Conservation (phyloP, 2,888 invertebrate genomes). For the Timandra comae region DNA sequence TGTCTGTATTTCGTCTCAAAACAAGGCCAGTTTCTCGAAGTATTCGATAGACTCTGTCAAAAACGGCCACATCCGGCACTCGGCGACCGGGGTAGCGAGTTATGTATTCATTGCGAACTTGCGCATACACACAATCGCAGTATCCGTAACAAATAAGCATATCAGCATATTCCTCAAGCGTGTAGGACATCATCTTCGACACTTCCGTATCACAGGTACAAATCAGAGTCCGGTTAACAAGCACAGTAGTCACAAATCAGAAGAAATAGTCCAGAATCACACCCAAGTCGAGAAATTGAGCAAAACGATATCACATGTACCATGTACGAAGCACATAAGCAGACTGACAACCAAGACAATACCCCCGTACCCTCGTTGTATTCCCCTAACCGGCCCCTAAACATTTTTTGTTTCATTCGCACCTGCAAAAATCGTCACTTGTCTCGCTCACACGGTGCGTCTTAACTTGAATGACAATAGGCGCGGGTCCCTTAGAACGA, state of each 20-base stretch:
- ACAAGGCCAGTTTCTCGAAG: neutral
- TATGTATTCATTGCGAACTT: constrained; percentile 15
- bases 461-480: constrained; percentile 3
- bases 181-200: constrained; percentile 17
- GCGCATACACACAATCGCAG: constrained; percentile 14
- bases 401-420: constrained; percentile 6
- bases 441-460: constrained; percentile 9
- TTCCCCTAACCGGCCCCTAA: neutral
- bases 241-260: constrained; percentile 9
- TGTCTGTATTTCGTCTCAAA: neutral
- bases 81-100: constrained; percentile 18
- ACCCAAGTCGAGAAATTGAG: constrained; percentile 6
- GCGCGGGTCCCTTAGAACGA: constrained; percentile 5
- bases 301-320: constrained; percentile 7
- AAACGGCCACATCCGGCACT: constrained; percentile 17
- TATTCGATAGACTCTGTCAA: constrained; percentile 16
- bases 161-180: constrained; percentile 19
- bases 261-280: neutral
- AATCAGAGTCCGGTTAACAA: constrained; percentile 30
- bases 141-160: constrained; percentile 21
- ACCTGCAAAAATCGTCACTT: constrained; percentile 5
- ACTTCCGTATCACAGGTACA: constrained; percentile 10
- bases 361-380: constrained; percentile 4
- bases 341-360: constrained; percentile 6
- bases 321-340: constrained; percentile 7